These are phyloP conservation scores for Aleiodes leptofemur DNA, from an alignment of 2,888 invertebrate species.

Conservation along the genomic window DNA sequence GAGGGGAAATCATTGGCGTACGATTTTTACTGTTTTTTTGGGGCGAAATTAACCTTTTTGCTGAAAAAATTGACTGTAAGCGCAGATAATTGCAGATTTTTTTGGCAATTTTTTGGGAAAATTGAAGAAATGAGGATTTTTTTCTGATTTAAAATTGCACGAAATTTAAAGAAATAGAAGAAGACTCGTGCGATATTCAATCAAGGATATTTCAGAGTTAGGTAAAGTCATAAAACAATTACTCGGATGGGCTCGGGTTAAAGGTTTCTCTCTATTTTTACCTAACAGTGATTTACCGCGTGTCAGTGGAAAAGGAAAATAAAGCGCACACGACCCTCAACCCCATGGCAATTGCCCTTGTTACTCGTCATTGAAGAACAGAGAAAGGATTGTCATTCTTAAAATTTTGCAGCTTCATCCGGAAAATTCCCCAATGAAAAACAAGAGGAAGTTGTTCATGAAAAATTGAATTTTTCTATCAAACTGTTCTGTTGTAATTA, in stretches of 20 bases:
- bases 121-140: background rate
- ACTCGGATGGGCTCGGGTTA: constrained; percentile 41
- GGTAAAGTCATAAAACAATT: constrained; percentile 64
- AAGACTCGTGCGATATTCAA: constrained; percentile 7
- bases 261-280: constrained; percentile 11
- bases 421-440: background rate
- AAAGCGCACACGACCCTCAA: constrained; percentile 35
- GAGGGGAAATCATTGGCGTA: no score
- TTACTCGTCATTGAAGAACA: constrained; percentile 7
- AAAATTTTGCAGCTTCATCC: background rate
- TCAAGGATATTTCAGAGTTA: constrained; percentile 38
- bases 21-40: no score
- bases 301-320: constrained; percentile 30
- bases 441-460: background rate
- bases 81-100: background rate
- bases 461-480: background rate
- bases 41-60: background rate
- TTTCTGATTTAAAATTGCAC: constrained; percentile 9
- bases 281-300: constrained; percentile 50
- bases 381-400: constrained; percentile 13
- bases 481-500: no score
- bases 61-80: background rate
- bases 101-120: background rate
- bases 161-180: background rate
- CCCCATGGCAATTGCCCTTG: constrained; percentile 9